Evolutionary conservation across 2,888 invertebrate genomes (phyloP).

Genomic region (Rutpela maculata): DNA sequence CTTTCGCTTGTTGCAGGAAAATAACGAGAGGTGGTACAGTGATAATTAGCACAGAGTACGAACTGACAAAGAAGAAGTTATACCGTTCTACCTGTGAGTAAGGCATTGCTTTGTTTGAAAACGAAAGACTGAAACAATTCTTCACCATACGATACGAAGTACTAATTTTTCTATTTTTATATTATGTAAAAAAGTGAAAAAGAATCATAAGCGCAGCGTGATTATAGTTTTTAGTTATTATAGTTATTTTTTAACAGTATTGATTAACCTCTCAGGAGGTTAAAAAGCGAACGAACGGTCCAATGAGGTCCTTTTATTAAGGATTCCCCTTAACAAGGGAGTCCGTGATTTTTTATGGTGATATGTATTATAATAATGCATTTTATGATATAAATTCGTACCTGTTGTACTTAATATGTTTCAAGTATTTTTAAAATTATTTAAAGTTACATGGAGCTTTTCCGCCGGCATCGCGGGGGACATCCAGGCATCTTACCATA

Average conservation of each 20-base stretch:
- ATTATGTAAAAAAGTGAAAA: conserved; percentile 62
- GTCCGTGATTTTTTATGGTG: conserved; percentile 61
- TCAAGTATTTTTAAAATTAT: conserved; percentile 60
- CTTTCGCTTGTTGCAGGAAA: conserved; percentile 78
- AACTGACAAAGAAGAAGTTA: conserved; percentile 92
- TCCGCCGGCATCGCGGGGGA: neutral
- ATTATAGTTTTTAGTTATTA: conserved; percentile 64
- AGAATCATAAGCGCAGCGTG: conserved; percentile 66
- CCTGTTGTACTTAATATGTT: conserved; percentile 67
- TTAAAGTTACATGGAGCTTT: conserved; percentile 50
- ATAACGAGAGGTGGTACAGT: conserved; percentile 90
- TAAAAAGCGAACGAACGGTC: conserved; percentile 56
- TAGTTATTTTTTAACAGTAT: conserved; percentile 57
- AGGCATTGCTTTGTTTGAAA: conserved; percentile 41
- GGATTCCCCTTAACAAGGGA: conserved; percentile 48
- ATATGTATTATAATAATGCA: conserved; percentile 67
- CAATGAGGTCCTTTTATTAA: conserved; percentile 52
- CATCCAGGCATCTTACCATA: conserved; percentile 14
- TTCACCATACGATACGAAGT: conserved; percentile 53
- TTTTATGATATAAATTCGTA: conserved; percentile 64
- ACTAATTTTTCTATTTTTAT: conserved; percentile 62
- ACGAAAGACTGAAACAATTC: conserved; percentile 60
- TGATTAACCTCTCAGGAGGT: conserved; percentile 48
- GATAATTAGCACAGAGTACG: conserved; percentile 91
- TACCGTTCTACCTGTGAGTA: conserved; percentile 76